Evolutionary conservation across 2,113 vertebrate species (phyloP), one percentile per base, ranked within the genome.

Genomic region (Anser brachyrhynchus): DNA sequence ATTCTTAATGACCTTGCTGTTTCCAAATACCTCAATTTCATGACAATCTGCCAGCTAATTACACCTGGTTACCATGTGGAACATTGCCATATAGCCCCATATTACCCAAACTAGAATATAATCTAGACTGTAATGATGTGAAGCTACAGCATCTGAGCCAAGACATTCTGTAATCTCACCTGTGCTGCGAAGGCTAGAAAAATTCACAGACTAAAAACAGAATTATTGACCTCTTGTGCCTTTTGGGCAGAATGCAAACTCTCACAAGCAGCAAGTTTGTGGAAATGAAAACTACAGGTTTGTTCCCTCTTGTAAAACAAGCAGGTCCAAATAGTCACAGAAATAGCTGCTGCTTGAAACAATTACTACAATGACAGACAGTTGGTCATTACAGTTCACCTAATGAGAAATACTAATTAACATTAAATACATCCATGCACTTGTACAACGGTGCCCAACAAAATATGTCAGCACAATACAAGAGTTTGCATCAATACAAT

Each of bases 341-440:
- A 83, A 79, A 33, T 22, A 90, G 39, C 39, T 81, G 43, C 65
- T 90, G 41, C 33, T 87, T 92, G 59, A 88, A 94, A 72, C 31
- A 16, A 49, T 67, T 71, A 61, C 77, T 84, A 72, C 66, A 14
- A 5, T 62, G 35, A 82, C 52, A 5, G 35, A 79, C 46, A 77
- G 49, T 55, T 71, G 70, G 49, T 69, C 87, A 72, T 75, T 71
- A 55, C 11, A n/a, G 82, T 52, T 92, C 41, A 88, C 29, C 59
- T 88, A 33, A 54, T 43, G 18, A 88, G 57, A 89, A 76, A 71
- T 49, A 46, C 29, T n/a, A 37, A 37, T 58, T 52, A 88, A 69
- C 65, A 66, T 77, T 80, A 81, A 84, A 79, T 67, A 58, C 20
- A 62, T 54, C 64, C 6, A 1, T 55, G 41, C 46, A n/a, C 51